Evolutionary conservation across 2,797 vertebrate species (phyloP), one percentile per base, ranked within the genome.

Genomic region (Anas bahamensis): DNA sequence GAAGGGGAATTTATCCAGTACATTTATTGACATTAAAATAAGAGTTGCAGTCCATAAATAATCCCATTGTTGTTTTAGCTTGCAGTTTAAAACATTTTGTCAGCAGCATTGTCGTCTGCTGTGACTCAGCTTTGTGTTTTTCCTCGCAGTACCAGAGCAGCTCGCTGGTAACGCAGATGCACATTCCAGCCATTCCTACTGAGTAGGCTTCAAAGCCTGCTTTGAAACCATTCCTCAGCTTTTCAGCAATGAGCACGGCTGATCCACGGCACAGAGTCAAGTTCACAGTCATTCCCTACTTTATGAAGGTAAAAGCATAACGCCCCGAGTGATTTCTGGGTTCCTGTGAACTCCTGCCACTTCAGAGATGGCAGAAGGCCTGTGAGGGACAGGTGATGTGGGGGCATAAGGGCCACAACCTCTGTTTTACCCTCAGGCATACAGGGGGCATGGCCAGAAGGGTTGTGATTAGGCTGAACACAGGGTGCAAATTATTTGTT

Each of bases 21-120:
- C 96, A 88, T 92, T 94, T 97, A 95, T 96, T 96, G 94, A 95
- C 95, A 95, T 96, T 95, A 93, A 95, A 95, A 88, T 94, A 92
- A 94, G 89, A 95, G 83, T 88, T 90, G 72, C 85, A 95, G 92
- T 91, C 92, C 95, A 96, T 94, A 95, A 96, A 95, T 94, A 96
- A 93, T 93, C 89, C 82, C 83, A 93, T 84, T 92, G 81, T 94
- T 96, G 64, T 89, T 94, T 95, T 94, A 93, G 86, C 95, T 94
- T 95, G 87, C 88, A 90, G 71, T 82, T 93, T 96, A 94, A 95
- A 95, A 73, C 66, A 78, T 88, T 96, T 94, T 96, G 91, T 94
- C 86, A 92, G 83, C 88, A 95, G 75, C 88, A 84, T 65, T 93
- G 92, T 96, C 33, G 70, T 97, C 86, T 93, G 69, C 93, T 90